Conservation (phyloP, 2,888 invertebrate species). For the Plagodis dolabraria region DNA sequence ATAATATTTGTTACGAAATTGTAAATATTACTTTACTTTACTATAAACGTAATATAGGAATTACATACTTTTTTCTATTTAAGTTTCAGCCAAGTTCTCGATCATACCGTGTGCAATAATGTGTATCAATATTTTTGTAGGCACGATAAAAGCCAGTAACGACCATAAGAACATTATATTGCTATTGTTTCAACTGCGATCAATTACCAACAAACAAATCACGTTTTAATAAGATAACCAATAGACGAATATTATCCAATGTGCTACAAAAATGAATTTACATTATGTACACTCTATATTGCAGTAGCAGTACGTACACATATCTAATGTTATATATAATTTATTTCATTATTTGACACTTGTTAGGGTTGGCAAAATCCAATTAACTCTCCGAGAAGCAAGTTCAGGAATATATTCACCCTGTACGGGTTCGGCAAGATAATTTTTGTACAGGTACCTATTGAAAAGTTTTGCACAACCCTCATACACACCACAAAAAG, state of each 20-base stretch:
- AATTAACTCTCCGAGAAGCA: conserved; percentile 12
- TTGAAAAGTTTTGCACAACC: conserved; percentile 60
- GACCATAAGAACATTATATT: conserved; percentile 30
- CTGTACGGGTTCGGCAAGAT: conserved; percentile 41
- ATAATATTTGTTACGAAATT: no score
- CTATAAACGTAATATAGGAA: no score
- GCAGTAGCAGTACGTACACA: conserved; percentile 38
- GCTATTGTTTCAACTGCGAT: conserved; percentile 33
- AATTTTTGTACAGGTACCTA: conserved; percentile 8
- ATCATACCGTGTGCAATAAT: neutral
- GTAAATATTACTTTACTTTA: no score
- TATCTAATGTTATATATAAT: conserved; percentile 41
- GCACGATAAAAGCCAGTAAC: conserved; percentile 38
- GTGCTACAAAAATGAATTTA: conserved; percentile 30
- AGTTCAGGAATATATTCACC: conserved; percentile 17
- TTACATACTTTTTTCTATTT: no score
- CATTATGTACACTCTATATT: conserved; percentile 32
- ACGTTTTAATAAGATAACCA: conserved; percentile 9
- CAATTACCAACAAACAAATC: conserved; percentile 26
- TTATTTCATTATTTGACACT: conserved; percentile 62
- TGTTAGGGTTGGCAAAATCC: conserved; percentile 58
- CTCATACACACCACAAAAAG: conserved; percentile 76
- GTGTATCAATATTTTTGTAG: conserved; percentile 25
- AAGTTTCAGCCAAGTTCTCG: neutral
- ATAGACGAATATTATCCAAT: conserved; percentile 18